These are phyloP conservation scores for Ophion ventricosus DNA, from an alignment of 2,888 invertebrate genomes.

Conservation along the genomic window DNA sequence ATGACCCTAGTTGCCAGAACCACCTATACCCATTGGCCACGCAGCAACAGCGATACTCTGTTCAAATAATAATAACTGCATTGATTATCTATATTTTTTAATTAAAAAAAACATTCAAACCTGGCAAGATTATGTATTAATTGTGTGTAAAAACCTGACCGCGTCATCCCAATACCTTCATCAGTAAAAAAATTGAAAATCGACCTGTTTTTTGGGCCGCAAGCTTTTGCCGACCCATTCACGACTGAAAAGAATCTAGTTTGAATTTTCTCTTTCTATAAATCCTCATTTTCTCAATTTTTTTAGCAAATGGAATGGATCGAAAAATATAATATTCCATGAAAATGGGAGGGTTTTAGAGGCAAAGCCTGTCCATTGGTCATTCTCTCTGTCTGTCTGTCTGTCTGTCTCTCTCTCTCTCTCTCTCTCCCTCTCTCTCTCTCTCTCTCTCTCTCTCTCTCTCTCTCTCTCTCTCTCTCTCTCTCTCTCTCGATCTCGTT, in stretches of 20 bases:
- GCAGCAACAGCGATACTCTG: too few relatives aligned
- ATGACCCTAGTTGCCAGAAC: too few relatives aligned
- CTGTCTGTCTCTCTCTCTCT: slow-evolving; percentile 1
- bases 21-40: too few relatives aligned
- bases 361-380: slow-evolving; percentile 12
- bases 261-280: not conserved
- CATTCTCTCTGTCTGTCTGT: slow-evolving; percentile 2
- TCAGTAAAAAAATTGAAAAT: not conserved
- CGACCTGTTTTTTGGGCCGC: not conserved
- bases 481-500: slow-evolving; percentile 14
- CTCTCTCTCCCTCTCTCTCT: slow-evolving; percentile 10
- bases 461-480: not conserved
- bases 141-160: too few relatives aligned
- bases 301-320: not conserved
- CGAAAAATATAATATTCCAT: slow-evolving; percentile 15
- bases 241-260: not conserved
- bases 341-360: slow-evolving; percentile 4
- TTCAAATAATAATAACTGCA: too few relatives aligned
- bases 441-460: not conserved
- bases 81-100: too few relatives aligned
- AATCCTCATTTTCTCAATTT: not conserved
- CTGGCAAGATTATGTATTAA: too few relatives aligned
- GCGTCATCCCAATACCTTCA: too few relatives aligned
- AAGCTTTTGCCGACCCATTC: not conserved
- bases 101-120: too few relatives aligned